Evolutionary conservation across 2,888 invertebrate species (phyloP), one percentile per base, ranked within the genome.

Genomic region (Drosophila anomalata): DNA sequence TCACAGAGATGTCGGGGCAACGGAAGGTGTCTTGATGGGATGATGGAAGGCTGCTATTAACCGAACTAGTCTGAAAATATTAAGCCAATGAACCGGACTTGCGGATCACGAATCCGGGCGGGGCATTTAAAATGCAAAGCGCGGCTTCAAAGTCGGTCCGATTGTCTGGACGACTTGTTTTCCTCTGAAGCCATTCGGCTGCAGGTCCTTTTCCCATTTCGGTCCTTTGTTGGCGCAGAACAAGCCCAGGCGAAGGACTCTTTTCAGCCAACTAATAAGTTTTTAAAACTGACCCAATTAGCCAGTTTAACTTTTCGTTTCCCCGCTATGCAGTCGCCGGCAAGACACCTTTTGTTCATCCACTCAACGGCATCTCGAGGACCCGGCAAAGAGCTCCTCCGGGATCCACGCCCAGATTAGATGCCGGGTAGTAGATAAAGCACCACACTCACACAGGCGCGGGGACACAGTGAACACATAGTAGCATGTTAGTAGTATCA

Each of bases 401-500:
- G 58, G 72, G 67, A 58, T 60, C 56, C 48, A 66, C 57, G 46
- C 63, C 54, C 57, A 69, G 54, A 42, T 62, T 26, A 48, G 59
- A 62, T 31, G 54, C 55, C 62, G n/a, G n/a, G 36, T n/a, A n/a
- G n/a, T n/a, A 36, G 56, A 65, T 60, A 71, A 71, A 70, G 65
- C 68, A 74, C 76, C 75, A 71, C 42, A 54, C 56, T 42, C 36
- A 47, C 50, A 73, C 42, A 58, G 22, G 56, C 22, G 65, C 52
- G 60, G 31, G 58, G 36, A 61, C 22, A 67, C 52, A 58, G 26
- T 58, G 36, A 59, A 67, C 48, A 68, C 50, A 60, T 48, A 53
- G 57, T 78, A 76, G 79, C 76, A 79, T 75, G 75, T 76, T 79
- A 79, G 83, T 79, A 76, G 76, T 67, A 62, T 74, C 63, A 77